Conservation (phyloP, 23 tunicate species). For the Halocynthia aurantium region DNA sequence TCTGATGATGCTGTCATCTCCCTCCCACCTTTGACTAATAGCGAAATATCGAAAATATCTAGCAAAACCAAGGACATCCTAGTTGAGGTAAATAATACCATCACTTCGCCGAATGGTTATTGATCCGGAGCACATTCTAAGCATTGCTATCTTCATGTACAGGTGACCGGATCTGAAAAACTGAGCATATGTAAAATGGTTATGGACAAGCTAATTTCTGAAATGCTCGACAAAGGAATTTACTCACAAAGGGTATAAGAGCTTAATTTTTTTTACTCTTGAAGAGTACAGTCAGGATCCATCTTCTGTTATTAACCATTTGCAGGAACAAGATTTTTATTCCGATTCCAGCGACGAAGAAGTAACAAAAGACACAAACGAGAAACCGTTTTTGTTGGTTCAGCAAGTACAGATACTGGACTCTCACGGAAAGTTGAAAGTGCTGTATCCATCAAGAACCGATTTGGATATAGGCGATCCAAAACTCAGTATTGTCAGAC, state of each 20-base stretch:
- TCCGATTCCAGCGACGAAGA: conserved; percentile 84
- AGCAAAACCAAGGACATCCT: conserved; percentile 33
- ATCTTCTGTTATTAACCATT: background rate
- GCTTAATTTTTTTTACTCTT: too few relatives aligned
- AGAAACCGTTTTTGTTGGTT: conserved; percentile 30
- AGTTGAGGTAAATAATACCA: conserved; percentile 44
- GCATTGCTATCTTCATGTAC: background rate
- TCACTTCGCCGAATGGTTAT: background rate
- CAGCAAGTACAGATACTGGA: conserved; percentile 76
- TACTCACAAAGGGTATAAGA: conserved; percentile 18
- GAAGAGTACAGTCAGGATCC: too few relatives aligned
- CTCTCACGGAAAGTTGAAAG: conserved; percentile 44
- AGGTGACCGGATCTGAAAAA: conserved; percentile 81
- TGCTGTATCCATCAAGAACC: conserved; percentile 76
- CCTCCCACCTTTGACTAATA: conserved; percentile 82
- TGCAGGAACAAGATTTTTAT: conserved; percentile 50
- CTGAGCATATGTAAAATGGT: conserved; percentile 55
- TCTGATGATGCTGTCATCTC: conserved; percentile 69
- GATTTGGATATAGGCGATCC: conserved; percentile 43
- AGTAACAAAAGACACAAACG: background rate
- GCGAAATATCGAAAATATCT: conserved; percentile 65
- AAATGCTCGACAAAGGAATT: conserved; percentile 58
- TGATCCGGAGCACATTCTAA: background rate
- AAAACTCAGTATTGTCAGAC: too few relatives aligned
- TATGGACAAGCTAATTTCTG: conserved; percentile 54